Base-by-base conservation (phyloP, 2,113 vertebrate species). In the Petaurus breviceps region DNA sequence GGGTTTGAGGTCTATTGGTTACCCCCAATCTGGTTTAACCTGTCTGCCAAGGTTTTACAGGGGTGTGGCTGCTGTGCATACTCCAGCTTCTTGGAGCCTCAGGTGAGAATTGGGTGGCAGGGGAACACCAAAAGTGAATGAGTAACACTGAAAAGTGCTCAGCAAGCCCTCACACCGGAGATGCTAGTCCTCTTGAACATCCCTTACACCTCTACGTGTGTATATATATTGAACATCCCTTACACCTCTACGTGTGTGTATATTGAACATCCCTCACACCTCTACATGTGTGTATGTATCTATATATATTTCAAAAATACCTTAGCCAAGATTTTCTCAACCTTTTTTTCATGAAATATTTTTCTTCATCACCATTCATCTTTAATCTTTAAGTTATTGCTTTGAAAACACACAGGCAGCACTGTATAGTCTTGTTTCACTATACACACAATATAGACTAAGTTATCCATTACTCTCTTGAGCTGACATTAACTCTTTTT, bases 231-330 rank as follows among this genome's bases (percentile, higher is more conserved):
- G n/a, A n/a, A n/a, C n/a, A n/a, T n/a, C n/a, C n/a, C n/a, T n/a
- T n/a, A n/a, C n/a, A n/a, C n/a, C n/a, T n/a, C 3, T 26, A 8
- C 7, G n/a, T 57, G 0, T 57, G 9, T 28, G 28, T 57, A 31
- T 28, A 28, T 57, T n/a, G n/a, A n/a, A n/a, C n/a, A n/a, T n/a
- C n/a, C n/a, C n/a, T n/a, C n/a, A n/a, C n/a, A n/a, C n/a, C n/a
- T n/a, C 3, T 26, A 8, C 7, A 24, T 55, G 8, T 57, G 1
- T 55, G 8, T 57, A 1, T 61, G 2, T 37, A 51, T 52, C 24
- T 2, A 51, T 22, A 95, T 91, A 89, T 96, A 57, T 77, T 94
- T 97, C 91, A 51, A 90, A 51, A 47, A 97, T 95, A 96, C 94
- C 61, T 46, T 0, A 97, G 93, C 51, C 54, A 96, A 50, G 94